Base-by-base conservation (phyloP, 2,113 vertebrate genomes). In the Dissostichus mawsoni region DNA sequence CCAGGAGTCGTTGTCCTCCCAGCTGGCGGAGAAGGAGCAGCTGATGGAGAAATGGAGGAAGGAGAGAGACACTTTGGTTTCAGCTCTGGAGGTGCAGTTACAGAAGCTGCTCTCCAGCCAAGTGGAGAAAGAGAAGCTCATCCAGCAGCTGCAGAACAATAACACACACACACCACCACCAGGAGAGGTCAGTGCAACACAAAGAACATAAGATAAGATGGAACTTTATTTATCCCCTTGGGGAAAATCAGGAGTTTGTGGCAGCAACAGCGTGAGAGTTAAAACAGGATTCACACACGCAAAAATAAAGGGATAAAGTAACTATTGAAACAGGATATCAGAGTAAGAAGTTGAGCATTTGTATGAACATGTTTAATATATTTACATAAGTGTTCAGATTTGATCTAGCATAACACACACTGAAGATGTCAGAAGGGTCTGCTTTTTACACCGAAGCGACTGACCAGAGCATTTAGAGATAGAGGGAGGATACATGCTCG, bases 1-100 rank as follows among this genome's bases (percentile, higher is more conserved):
- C 84, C 91, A 99, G 98, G 96, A 97, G 89, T 92, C 76, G 8
- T 86, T 96, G 72, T 61, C 87, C 23, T 81, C 92, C 51, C 94
- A 96, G 83, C 89, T 98, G 29, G 13, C 70, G 1, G 94, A 96
- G 81, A 97, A 97, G 86, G 96, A 96, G 13, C 70, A 69, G 66
- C 84, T 87, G 61, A 96, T 99, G 94, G 94, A 96, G 52, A 95
- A 66, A 52, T 99, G 98, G 98, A 95, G 96, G 84, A 92, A 93
- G 86, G 97, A 99, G 73, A 92, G 97, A 59, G 97, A 99, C 92
- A 69, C 94, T 0, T 89, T 99, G 73, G 96, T 99, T 0, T 76
- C 94, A 48, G 96, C 96, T 51, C 86, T 99, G 71, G 98, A 98
- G 94, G 69, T 95, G 29, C 96, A 98, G 87, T 92, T 99, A 13